Percentiles rank a stretch among this genome's conserved stretches.
Evolutionary conservation across 1,140 invertebrate genomes (phyloP).

Genomic region (Dendroctonus valens): DNA sequence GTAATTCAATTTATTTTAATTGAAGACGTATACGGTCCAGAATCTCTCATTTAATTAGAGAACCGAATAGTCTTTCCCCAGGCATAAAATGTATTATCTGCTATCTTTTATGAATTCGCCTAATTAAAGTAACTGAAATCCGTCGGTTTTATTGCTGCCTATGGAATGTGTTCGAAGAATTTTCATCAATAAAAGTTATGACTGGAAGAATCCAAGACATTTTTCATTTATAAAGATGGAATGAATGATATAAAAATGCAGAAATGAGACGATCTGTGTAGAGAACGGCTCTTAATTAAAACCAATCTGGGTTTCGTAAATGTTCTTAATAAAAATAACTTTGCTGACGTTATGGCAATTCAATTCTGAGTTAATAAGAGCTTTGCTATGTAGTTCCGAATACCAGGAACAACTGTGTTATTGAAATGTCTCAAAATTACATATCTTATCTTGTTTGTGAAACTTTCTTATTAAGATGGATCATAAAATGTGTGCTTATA

Average conservation of each 20-base stretch:
- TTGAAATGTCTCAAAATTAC: too few species aligned
- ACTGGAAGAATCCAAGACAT: slow-evolving; percentile 16
- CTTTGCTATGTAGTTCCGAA: too few species aligned
- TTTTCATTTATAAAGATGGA: slow-evolving; percentile 17
- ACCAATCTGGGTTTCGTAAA: background rate
- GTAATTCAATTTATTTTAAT: too few species aligned
- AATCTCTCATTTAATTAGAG: slow-evolving; percentile 2
- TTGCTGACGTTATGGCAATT: too few species aligned
- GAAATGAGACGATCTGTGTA: slow-evolving; percentile 6
- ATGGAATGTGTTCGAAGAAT: slow-evolving; percentile 18
- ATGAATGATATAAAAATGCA: slow-evolving; percentile 12
- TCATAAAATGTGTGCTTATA: too few species aligned
- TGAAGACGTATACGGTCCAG: too few species aligned
- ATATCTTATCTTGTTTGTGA: too few species aligned
- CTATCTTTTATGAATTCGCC: slow-evolving; percentile 5
- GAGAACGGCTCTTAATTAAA: slow-evolving; percentile 9
- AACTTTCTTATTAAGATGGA: too few species aligned
- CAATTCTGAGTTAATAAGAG: too few species aligned
- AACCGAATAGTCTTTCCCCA: background rate
- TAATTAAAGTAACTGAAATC: slow-evolving; percentile 20
- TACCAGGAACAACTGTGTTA: too few species aligned
- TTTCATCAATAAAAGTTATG: slow-evolving; percentile 24
- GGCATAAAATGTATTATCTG: background rate
- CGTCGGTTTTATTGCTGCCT: slow-evolving; percentile 12
- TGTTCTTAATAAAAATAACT: too few species aligned